These are phyloP conservation scores for Sporophila hypoxantha DNA, from an alignment of 2,113 vertebrate species.

Conservation along the genomic window DNA sequence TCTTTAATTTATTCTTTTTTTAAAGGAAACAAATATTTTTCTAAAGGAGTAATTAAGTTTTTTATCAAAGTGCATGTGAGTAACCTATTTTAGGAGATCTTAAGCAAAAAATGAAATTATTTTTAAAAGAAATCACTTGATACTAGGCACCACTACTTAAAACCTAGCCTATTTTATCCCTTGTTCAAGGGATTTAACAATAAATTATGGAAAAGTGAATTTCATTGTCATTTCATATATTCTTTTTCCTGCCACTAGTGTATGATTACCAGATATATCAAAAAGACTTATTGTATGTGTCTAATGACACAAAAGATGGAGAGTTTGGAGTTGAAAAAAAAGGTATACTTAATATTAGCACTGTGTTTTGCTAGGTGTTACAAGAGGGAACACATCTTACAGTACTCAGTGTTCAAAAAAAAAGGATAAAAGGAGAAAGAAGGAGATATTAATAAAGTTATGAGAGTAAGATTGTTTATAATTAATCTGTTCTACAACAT, in stretches of 20 bases:
- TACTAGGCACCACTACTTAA: not conserved
- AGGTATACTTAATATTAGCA: not conserved
- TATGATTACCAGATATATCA: not conserved
- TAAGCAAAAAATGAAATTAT: not conserved
- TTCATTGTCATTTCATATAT: not conserved
- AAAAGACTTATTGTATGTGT: not conserved
- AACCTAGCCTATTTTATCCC: not conserved
- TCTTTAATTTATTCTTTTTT: not conserved
- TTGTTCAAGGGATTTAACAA: not conserved
- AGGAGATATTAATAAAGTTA: not conserved
- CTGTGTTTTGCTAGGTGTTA: not conserved
- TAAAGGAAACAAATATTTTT: not conserved
- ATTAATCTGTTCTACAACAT: not conserved
- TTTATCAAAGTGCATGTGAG: not conserved
- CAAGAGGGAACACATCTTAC: not conserved
- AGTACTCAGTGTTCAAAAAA: not conserved
- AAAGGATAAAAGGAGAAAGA: not conserved
- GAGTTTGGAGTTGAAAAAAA: not conserved
- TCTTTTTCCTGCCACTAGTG: not conserved
- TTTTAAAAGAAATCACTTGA: not conserved
- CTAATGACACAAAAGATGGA: not conserved
- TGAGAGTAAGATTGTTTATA: not conserved
- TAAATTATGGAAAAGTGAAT: not conserved
- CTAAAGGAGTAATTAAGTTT: not conserved
- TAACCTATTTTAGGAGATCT: not conserved